These are phyloP conservation scores for Anolis sagrei DNA, from an alignment of 2,113 vertebrate genomes.

Conservation along the genomic window DNA sequence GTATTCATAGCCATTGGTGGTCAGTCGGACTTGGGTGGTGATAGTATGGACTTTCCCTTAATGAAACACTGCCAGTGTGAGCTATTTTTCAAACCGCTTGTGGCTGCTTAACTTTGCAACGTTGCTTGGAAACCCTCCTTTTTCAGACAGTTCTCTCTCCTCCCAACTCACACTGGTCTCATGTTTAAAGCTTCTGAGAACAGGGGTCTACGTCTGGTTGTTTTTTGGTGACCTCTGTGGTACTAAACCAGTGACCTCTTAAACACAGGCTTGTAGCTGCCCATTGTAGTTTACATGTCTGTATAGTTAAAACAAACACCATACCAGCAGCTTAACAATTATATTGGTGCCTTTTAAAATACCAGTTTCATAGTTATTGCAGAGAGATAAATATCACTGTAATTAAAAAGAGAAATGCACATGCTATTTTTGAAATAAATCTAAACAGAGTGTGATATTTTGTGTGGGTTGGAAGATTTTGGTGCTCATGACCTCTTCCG, in stretches of 20 bases:
- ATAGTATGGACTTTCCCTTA: constrained; percentile 63
- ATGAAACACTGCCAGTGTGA: constrained; percentile 68
- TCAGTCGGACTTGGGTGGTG: constrained; percentile 51
- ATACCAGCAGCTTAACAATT: not conserved
- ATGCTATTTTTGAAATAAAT: not conserved
- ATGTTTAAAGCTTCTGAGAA: constrained; percentile 65
- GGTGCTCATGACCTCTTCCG: too few species aligned
- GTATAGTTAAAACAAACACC: constrained; percentile 32
- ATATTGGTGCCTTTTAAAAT: not conserved
- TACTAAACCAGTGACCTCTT: constrained; percentile 68
- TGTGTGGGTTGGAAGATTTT: not conserved
- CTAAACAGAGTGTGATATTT: not conserved
- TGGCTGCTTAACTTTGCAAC: constrained; percentile 73
- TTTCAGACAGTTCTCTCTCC: constrained; percentile 65
- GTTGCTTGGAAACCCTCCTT: constrained; percentile 78
- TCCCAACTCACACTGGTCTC: constrained; percentile 56
- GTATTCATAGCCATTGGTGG: constrained; percentile 45
- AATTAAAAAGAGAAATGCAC: constrained; percentile 4
- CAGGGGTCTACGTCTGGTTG: constrained; percentile 55
- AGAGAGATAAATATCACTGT: constrained; percentile 15
- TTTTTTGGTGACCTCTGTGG: constrained; percentile 64
- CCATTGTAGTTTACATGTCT: not conserved
- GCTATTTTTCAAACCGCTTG: constrained; percentile 72
- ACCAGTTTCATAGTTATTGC: not conserved
- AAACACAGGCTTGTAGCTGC: constrained; percentile 49